phyloP scores from a whole-genome alignment of 2,113 vertebrate genomes.

The Malurus elegans region DNA sequence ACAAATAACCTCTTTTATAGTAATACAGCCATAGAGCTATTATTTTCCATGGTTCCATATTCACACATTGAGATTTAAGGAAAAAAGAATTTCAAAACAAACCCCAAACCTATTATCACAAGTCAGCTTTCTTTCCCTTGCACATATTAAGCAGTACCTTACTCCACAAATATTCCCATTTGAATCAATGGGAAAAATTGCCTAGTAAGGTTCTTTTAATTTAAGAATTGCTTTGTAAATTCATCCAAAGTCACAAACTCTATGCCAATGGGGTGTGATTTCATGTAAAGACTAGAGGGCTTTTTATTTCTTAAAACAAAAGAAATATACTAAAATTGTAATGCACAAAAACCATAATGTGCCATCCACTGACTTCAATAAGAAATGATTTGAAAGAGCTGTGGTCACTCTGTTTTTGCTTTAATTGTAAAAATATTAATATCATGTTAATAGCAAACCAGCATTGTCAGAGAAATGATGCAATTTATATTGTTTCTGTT shows the following conservation, averaged over 20 bases:
- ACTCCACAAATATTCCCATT: constrained; percentile 22
- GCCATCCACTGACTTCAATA: neutral
- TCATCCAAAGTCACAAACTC: neutral
- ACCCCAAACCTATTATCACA: neutral
- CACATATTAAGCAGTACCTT: neutral
- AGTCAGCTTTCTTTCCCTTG: neutral
- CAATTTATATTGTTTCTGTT: neutral
- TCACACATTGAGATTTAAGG: neutral
- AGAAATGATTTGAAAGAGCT: neutral
- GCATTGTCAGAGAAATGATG: neutral
- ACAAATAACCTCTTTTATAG: neutral
- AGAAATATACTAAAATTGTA: neutral
- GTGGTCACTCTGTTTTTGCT: neutral
- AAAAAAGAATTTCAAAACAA: neutral
- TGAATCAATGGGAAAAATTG: neutral
- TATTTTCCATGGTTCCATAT: neutral
- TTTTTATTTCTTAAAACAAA: neutral
- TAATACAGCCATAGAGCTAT: neutral
- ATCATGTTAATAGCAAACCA: neutral
- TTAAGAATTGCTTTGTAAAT: neutral
- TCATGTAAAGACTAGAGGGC: neutral
- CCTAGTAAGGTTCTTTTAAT: constrained; percentile 5
- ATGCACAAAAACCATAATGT: neutral
- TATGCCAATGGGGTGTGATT: neutral
- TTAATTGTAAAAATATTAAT: neutral